These are phyloP conservation scores for Heliconius congener DNA, from an alignment of 1,140 invertebrate species.

Conservation along the genomic window DNA sequence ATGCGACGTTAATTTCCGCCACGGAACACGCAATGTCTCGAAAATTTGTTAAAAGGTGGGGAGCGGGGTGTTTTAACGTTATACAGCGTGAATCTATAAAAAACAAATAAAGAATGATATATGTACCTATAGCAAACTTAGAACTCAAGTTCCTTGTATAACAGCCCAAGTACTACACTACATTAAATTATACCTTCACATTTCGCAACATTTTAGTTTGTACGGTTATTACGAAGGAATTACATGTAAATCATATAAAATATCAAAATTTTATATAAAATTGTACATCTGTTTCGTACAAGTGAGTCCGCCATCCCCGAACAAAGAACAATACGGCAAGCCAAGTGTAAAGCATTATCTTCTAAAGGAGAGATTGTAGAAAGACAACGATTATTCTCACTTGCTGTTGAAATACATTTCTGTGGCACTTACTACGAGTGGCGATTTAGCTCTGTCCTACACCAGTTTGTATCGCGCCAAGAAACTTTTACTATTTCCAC, in stretches of 20 bases:
- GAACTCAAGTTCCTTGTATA: not conserved
- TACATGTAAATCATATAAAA: not conserved
- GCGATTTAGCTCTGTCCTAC: conserved; percentile 74
- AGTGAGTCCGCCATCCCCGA: not conserved
- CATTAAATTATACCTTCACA: not conserved
- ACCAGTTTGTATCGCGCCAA: conserved; percentile 45
- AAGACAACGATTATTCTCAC: conserved; percentile 71
- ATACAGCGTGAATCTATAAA: no score
- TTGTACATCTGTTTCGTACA: conserved; percentile 2
- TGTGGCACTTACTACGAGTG: conserved; percentile 69
- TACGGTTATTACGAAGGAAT: not conserved
- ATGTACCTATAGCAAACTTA: no score
- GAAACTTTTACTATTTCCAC: conserved; percentile 39
- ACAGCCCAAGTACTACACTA: not conserved
- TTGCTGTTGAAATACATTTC: conserved; percentile 76
- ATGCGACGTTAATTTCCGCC: no score
- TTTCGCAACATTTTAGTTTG: not conserved
- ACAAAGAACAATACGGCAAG: conserved; percentile 17
- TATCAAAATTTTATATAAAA: conserved; percentile 7
- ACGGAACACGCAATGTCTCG: no score
- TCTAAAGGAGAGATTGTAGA: conserved; percentile 28
- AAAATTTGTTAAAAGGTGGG: no score
- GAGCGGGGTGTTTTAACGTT: no score
- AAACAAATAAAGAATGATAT: no score
- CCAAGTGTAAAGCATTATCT: conserved; percentile 31